Base-by-base conservation (phyloP, 2,113 vertebrate genomes). In the Rattus norvegicus region DNA sequence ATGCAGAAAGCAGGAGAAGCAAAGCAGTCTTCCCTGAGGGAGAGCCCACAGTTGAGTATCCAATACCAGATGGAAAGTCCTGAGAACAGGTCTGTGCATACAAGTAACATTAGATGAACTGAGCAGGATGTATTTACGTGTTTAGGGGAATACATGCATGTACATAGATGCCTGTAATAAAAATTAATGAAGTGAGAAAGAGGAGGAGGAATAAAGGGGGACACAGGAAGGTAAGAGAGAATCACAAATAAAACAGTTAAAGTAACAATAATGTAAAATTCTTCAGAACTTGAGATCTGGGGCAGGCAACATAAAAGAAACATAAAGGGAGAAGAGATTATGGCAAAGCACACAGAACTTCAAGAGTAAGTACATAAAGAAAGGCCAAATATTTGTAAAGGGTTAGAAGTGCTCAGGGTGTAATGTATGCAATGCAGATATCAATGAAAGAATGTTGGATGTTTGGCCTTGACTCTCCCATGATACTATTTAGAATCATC, bases 241-340 rank as follows among this genome's bases (percentile, higher is more conserved):
- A 12, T 56, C 10, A 88, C 30, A 76, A 39, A 49, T 26, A 65
- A 94, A 39, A 14, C 7, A 86, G 47, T 85, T 30, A 79, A 84
- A 85, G 11, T 92, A 94, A 75, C 69, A 80, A 73, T 88, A 92
- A 88, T 56, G 73, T 67, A 52, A 72, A 85, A 72, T 79, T 70
- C 72, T 26, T 80, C 79, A 75, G 54, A 90, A 87, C 33, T 33
- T 39, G 84, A 90, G 24, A 12, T 22, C 20, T 93, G 56, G 88
- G 88, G 91, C 93, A 83, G 77, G 52, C 7, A 63, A 95, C 49
- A 75, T 69, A 80, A 36, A 54, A 33, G 77, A 69, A 69, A 80
- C 24, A 16, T 43, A 65, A 54, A 54, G 49, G 9, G 61, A 93
- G 2, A 90, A 87, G 28, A 16, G 12, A 28, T 30, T 65, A 56